These are phyloP conservation scores for Flabesymbios commensalis DNA, from an alignment of 2,888 invertebrate genomes.

Conservation along the genomic window DNA sequence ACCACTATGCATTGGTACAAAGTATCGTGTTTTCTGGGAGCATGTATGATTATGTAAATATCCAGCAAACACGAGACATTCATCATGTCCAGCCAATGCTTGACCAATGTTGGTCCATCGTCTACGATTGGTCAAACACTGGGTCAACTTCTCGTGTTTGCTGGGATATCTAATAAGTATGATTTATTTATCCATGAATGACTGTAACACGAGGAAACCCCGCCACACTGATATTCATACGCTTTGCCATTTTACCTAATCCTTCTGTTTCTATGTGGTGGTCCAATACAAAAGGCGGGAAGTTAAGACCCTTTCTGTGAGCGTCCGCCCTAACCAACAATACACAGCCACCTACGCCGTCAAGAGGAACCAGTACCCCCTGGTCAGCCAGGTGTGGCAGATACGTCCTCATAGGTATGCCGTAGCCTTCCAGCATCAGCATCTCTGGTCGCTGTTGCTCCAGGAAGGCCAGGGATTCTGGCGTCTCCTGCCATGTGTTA, in stretches of 20 bases:
- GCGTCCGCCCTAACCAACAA: constrained; percentile 44
- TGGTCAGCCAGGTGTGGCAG: constrained; percentile 46
- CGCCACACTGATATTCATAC: constrained; percentile 44
- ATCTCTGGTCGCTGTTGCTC: constrained; percentile 24
- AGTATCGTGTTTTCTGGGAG: too few species aligned
- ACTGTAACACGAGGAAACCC: constrained; percentile 52
- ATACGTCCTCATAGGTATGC: constrained; percentile 38
- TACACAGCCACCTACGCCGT: constrained; percentile 56
- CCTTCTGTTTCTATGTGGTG: constrained; percentile 57
- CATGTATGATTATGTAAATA: too few species aligned
- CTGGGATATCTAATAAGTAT: too few species aligned
- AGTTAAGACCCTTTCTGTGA: constrained; percentile 48
- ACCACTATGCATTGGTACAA: too few species aligned
- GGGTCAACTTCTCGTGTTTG: too few species aligned
- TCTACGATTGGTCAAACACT: too few species aligned
- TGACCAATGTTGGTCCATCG: too few species aligned
- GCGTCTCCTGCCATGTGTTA: constrained; percentile 55
- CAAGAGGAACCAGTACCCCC: constrained; percentile 46
- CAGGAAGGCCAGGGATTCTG: constrained; percentile 40
- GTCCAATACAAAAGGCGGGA: constrained; percentile 46
- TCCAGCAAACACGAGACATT: too few species aligned
- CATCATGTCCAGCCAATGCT: too few species aligned
- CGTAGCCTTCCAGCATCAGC: constrained; percentile 52
- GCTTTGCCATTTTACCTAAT: constrained; percentile 49
- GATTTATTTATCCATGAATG: constrained; percentile 29